phyloP scores from a whole-genome alignment of 2,888 invertebrate genomes.

The Pyrrhosoma nymphula region DNA sequence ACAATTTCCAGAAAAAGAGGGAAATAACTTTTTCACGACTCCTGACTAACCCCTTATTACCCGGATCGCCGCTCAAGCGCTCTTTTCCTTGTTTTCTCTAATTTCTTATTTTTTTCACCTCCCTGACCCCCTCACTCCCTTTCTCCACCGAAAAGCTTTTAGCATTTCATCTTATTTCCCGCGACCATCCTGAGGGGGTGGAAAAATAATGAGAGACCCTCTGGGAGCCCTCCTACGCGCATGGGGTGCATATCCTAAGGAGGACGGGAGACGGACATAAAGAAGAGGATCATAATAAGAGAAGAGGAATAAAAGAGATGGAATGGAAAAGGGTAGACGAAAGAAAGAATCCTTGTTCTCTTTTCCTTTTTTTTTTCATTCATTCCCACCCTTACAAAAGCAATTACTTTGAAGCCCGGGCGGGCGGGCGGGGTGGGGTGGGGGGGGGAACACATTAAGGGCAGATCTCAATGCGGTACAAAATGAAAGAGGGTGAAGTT shows the following conservation, averaged over 20 bases:
- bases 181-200: not conserved
- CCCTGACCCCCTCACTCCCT: not conserved
- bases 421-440: not conserved
- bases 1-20: not conserved
- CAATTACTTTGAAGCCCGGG: slow-evolving; percentile 65
- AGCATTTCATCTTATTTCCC: not conserved
- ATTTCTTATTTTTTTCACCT: slow-evolving; percentile 1
- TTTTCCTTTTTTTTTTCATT: not conserved
- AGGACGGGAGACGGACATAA: not conserved
- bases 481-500: slow-evolving; percentile 43
- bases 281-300: not conserved
- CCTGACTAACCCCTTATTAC: not conserved
- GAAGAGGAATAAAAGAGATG: not conserved
- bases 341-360: not conserved
- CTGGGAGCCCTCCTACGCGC: not conserved
- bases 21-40: not conserved
- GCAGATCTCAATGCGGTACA: slow-evolving; percentile 54
- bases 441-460: slow-evolving; percentile 45
- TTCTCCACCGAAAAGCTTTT: not conserved
- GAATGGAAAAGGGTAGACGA: not conserved
- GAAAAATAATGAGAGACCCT: not conserved
- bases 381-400: slow-evolving; percentile 31
- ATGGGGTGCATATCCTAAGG: not conserved
- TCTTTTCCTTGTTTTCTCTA: not conserved
- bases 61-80: not conserved